Base-by-base conservation (phyloP, 2,113 vertebrate species). In the Oryzias melastigma region DNA sequence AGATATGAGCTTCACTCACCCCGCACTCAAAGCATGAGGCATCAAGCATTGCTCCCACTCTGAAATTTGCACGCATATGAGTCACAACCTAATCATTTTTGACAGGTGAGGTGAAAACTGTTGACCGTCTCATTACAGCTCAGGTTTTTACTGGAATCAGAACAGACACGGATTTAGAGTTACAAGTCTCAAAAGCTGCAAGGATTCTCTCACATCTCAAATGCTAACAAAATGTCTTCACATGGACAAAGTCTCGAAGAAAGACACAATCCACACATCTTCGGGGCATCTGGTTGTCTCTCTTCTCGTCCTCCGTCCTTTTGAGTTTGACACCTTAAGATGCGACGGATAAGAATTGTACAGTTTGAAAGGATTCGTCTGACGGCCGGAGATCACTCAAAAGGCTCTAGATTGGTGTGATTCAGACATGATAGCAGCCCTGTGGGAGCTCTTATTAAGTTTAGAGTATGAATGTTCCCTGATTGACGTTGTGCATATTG, bases 201-300 rank as follows among this genome's bases (percentile, higher is more conserved):
- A 43, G 46, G 6, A 4, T 1, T 5, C 3, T 3, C 5, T 73
- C 29, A 68, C 47, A 58, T 78, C 60, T 65, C 10, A 80, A 75
- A 82, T 81, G 56, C 40, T 18, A 2, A 46, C 71, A 13, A 81
- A 89, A 87, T 87, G 84, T 84, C 81, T 84, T 18, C 59, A 45
- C 45, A 58, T 62, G 45, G 59, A n/a, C 16, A 1, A 61, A 70
- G 67, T 62, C 14, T 14, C 89, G 69, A 66, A 82, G 4, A 47
- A 47, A 35, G 56, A 57, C 17, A 5, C 19, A 5, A 7, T 49
- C 22, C 46, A 41, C 29, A 41, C 29, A 5, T 48, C 14, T 15
- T 7, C 12, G 46, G 15, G 20, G n/a, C 47, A 5, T 51, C 17
- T 22, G 54, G 53, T 49, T 62, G 54, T 13, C 0, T 63, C 29